Conservation (phyloP, 2,113 vertebrate species). For the Rhinolophus sinicus region DNA sequence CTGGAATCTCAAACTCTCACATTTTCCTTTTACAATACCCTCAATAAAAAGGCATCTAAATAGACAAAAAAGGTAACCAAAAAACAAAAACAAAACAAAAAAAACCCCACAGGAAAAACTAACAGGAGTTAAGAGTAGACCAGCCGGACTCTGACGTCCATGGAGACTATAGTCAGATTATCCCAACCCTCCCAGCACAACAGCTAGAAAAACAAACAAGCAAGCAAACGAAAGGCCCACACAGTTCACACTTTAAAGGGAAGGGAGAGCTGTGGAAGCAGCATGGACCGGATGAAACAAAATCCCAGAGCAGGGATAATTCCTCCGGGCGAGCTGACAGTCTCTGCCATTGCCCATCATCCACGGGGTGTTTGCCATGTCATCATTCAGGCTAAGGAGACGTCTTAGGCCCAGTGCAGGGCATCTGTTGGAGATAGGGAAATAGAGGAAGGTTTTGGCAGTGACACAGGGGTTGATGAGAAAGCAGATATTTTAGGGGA, state of each 20-base stretch:
- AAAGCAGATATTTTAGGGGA: not conserved
- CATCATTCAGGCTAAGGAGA: not conserved
- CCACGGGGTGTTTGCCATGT: not conserved
- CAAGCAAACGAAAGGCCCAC: not conserved
- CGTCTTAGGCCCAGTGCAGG: too few species aligned
- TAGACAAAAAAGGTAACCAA: not conserved
- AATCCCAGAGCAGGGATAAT: not conserved
- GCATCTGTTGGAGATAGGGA: not conserved
- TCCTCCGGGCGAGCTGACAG: too few species aligned
- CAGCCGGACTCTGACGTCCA: not conserved
- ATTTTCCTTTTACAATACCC: not conserved
- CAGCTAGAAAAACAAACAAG: not conserved
- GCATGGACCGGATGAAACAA: not conserved
- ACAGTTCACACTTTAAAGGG: not conserved
- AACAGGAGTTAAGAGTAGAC: not conserved
- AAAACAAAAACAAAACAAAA: not conserved
- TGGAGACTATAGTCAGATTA: not conserved
- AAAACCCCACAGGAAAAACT: not conserved
- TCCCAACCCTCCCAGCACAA: not conserved
- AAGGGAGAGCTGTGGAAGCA: not conserved
- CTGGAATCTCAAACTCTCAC: not conserved
- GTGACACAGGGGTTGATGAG: not conserved
- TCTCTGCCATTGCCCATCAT: not conserved
- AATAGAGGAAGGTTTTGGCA: too few species aligned
- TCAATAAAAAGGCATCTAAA: not conserved